Base-by-base conservation (phyloP, 2,113 vertebrate genomes). In the Pseudorhombus dupliciocellatus region DNA sequence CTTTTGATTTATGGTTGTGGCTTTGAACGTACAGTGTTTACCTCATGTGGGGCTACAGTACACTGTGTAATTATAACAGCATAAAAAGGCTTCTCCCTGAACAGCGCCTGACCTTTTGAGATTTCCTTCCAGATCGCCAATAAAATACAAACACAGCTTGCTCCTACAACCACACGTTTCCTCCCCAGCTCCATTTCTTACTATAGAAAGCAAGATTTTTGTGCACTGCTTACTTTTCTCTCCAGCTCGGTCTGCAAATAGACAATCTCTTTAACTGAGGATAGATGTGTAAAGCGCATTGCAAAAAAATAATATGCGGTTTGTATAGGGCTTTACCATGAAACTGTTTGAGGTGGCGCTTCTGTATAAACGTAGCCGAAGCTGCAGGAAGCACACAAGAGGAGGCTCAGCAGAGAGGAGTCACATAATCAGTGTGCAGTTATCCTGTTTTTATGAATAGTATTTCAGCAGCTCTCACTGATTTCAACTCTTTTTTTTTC, bases 231-330 rank as follows among this genome's bases (percentile, higher is more conserved):
- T 31, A n/a, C 58, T 48, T 46, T 44, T 59, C 21, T 51, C 44
- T 70, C 40, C 20, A 69, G 37, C 20, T 34, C 2, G 57, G 51
- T 34, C 54, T 61, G 65, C 50, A 78, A 28, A 81, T 37, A 55
- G 34, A 44, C 69, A 14, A 59, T 66, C 54, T 28, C 34, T 71
- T 81, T 54, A 22, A 65, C 71, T 62, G 24, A 69, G 70, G 28
- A 60, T 28, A 80, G 71, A 80, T 73, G 66, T 60, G 51, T 37
- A 76, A 48, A 70, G 34, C 37, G 52, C 73, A 83, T 74, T 76
- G 59, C 61, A 46, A 24, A 30, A 70, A 37, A 79, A 77, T 66
- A 37, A 79, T 58, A 70, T 68, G 42, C 25, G 25, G 0, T 60
- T 46, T 52, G 37, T 57, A 28, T 62, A n/a, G 15, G 20, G 59